Evolutionary conservation across 35 echinoderm and acorn worm species (phyloP).

Genomic region (Stichopus chloronotus): DNA sequence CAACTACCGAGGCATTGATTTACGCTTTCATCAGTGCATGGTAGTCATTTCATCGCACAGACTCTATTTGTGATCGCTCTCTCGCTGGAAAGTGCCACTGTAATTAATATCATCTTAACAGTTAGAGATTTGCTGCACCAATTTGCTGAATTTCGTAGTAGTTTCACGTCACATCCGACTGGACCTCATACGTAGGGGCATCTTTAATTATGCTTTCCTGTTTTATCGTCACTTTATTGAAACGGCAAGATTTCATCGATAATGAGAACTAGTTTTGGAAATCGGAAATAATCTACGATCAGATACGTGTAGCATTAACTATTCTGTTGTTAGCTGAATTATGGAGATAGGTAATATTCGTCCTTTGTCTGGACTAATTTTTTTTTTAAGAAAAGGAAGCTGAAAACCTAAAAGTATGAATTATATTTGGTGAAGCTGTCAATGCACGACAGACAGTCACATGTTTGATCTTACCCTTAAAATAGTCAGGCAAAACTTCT

Average conservation of each 20-base stretch:
- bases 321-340: too few relatives aligned
- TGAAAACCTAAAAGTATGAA: too few relatives aligned
- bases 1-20: background rate
- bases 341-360: too few relatives aligned
- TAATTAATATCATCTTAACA: conserved; percentile 14
- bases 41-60: background rate
- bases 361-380: too few relatives aligned
- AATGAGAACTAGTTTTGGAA: too few relatives aligned
- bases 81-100: background rate
- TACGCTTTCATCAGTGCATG: background rate
- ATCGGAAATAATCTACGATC: too few relatives aligned
- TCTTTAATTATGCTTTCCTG: background rate
- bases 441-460: too few relatives aligned
- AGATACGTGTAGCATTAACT: too few relatives aligned
- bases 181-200: conserved; percentile 11
- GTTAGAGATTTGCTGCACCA: background rate
- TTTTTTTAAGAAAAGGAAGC: too few relatives aligned
- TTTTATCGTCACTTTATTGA: background rate
- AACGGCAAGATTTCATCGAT: background rate
- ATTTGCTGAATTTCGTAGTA: background rate
- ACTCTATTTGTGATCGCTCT: background rate
- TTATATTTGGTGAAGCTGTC: too few relatives aligned
- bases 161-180: background rate
- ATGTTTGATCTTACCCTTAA: too few relatives aligned
- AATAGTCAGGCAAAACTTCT: too few relatives aligned